Base-by-base conservation (phyloP, 2,113 vertebrate species). In the Sturnus vulgaris region DNA sequence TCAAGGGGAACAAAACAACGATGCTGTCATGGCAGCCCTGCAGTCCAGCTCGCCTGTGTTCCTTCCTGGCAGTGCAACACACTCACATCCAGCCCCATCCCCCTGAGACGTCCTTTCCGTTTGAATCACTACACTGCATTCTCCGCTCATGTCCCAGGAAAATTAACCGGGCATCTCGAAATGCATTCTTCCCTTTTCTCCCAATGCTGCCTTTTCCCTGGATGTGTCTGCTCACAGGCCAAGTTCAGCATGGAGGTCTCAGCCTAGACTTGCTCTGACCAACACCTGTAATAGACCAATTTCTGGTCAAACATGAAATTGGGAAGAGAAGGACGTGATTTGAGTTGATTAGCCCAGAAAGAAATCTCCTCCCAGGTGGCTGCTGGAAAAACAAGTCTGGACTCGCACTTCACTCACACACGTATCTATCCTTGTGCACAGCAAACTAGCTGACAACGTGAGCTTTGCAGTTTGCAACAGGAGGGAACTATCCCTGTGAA, bases 401-500 rank as follows among this genome's bases (percentile, higher is more conserved):
- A 39, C 92, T 66, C 30, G 0, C 27, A 31, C 21, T 28, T 20
- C 40, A 7, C 55, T 44, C 44, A 52, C 77, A 53, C 39, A 14
- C 3, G 4, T 60, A 2, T 13, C 81, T n/a, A 5, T 37, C 50
- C 49, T 2, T 5, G 6, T 5, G 53, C 53, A 18, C 52, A 24
- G 66, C 57, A 60, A 68, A 56, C 16, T 1, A 14, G 56, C 61
- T 60, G 87, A 60, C 28, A 28, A 8, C 0, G 1, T 7, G 33
- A 80, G 79, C 88, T 61, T 19, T 61, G 63, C 79, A 37, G n/a
- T n/a, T 33, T 15, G 30, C 15, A 59, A 68, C 72, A 40, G 12
- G 71, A 66, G 25, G 80, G 86, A 96, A 86, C 92, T 86, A 83
- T 56, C 59, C 88, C 82, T 52, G 57, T n/a, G 68, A 60, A 66